A percentile compares a stretch with the other conserved stretches of the same genome.
Evolutionary conservation across 2,888 invertebrate species (phyloP).

Genomic region (Kryphioiulus occultus): DNA sequence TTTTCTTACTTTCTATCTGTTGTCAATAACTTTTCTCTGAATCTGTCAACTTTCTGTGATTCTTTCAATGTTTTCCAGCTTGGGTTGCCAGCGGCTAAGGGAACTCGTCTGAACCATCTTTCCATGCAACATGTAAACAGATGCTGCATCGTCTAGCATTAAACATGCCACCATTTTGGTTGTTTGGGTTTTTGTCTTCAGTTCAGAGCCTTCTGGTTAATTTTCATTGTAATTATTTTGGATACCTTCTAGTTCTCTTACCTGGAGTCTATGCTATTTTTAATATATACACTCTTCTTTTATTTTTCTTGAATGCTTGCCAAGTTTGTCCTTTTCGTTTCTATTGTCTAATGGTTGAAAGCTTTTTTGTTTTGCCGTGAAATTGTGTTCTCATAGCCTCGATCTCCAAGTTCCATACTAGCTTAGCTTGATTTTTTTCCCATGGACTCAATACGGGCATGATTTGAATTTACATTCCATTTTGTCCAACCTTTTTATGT

Average conservation of each 20-base stretch:
- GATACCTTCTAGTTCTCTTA: not conserved
- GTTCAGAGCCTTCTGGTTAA: constrained; percentile 21
- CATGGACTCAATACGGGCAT: not conserved
- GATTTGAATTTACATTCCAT: not conserved
- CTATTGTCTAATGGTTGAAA: not conserved
- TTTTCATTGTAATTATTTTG: constrained; percentile 19
- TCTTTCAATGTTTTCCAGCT: constrained; percentile 41
- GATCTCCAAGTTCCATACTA: constrained; percentile 39
- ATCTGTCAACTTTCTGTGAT: constrained; percentile 18
- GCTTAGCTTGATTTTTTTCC: not conserved
- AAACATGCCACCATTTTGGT: constrained; percentile 13
- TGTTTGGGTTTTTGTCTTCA: constrained; percentile 43
- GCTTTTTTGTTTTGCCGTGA: constrained; percentile 12
- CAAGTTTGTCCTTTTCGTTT: not conserved
- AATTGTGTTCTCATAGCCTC: not conserved
- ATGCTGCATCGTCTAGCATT: constrained; percentile 51
- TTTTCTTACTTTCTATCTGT: not conserved
- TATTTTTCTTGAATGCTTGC: not conserved
- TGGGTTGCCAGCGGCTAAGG: constrained; percentile 51
- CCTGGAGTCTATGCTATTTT: not conserved
- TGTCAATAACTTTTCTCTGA: not conserved
- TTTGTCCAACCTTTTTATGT: not conserved
- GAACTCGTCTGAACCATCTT: constrained; percentile 45
- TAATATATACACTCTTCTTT: not conserved
- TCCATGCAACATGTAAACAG: constrained; percentile 47